A percentile compares a stretch with the other conserved stretches of the same genome.
These are phyloP conservation scores for Channa argus DNA, from an alignment of 2,113 vertebrate genomes.

Conservation along the genomic window DNA sequence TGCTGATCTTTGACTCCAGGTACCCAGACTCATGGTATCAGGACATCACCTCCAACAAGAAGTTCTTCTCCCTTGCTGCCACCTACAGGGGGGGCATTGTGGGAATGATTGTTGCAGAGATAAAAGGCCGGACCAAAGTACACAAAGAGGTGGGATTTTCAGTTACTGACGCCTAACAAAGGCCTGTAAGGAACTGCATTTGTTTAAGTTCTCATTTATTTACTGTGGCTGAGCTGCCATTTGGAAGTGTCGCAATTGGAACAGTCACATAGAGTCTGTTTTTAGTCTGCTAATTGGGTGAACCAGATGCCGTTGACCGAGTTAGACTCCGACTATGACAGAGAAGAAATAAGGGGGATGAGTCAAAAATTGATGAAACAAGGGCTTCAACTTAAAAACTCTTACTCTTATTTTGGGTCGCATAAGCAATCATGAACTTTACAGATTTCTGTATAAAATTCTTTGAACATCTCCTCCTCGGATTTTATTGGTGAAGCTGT, in stretches of 20 bases:
- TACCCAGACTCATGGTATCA: conserved; percentile 99
- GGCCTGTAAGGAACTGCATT: neutral
- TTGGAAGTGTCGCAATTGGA: conserved; percentile 46
- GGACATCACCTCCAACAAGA: conserved; percentile 99
- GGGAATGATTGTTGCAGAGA: conserved; percentile 99
- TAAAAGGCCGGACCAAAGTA: conserved; percentile 97
- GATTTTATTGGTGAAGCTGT: too few species aligned
- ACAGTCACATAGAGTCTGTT: conserved; percentile 56
- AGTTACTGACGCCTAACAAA: neutral
- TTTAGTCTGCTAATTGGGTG: conserved; percentile 64
- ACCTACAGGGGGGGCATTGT: conserved; percentile 94
- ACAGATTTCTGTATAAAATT: too few species aligned
- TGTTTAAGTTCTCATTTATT: neutral
- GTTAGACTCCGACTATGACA: neutral
- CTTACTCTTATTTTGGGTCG: too few species aligned
- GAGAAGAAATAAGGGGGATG: neutral
- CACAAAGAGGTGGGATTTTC: conserved; percentile 92
- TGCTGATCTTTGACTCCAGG: conserved; percentile 75
- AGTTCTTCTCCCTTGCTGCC: conserved; percentile 98
- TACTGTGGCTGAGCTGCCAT: neutral
- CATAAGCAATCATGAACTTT: too few species aligned
- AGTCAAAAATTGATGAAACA: neutral
- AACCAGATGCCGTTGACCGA: conserved; percentile 34
- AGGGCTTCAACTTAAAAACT: neutral
- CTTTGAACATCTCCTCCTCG: neutral